Evolutionary conservation across 64 coral and sea anemone genomes (phyloP).

Genomic region (Actinia equina): DNA sequence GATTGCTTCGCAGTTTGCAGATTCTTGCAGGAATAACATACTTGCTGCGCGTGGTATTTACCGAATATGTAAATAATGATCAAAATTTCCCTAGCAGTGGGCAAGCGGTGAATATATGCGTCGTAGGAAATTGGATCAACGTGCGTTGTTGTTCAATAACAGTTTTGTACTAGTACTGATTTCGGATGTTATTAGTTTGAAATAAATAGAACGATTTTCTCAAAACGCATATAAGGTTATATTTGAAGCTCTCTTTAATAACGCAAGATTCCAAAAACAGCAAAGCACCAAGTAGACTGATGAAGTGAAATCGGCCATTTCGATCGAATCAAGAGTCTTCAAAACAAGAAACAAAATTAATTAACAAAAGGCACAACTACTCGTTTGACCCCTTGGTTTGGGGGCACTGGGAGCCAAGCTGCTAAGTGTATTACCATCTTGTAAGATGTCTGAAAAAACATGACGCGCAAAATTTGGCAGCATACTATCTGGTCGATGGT

Average conservation of each 20-base stretch:
- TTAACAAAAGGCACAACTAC: not conserved
- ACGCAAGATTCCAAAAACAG: not conserved
- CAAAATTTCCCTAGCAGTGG: not conserved
- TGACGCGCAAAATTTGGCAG: not conserved
- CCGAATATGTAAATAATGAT: not conserved
- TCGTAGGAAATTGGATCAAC: not conserved
- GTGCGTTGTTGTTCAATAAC: not conserved
- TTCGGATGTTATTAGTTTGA: not conserved
- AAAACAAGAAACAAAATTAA: not conserved
- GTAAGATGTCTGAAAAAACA: conserved; percentile 1
- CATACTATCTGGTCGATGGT: not conserved
- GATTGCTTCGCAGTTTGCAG: not conserved
- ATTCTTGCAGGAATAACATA: not conserved
- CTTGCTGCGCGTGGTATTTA: not conserved
- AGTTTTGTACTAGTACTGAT: not conserved
- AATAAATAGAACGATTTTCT: not conserved
- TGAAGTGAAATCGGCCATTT: not conserved
- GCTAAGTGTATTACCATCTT: conserved; percentile 15
- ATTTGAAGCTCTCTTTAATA: not conserved
- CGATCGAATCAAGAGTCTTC: not conserved
- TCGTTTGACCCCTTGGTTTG: not conserved
- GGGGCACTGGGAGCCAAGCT: not conserved
- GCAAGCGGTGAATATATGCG: not conserved
- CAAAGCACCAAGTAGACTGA: not conserved
- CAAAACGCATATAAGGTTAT: not conserved